Base-by-base conservation (phyloP, 2,888 invertebrate genomes). In the Tryphoninae sp. region DNA sequence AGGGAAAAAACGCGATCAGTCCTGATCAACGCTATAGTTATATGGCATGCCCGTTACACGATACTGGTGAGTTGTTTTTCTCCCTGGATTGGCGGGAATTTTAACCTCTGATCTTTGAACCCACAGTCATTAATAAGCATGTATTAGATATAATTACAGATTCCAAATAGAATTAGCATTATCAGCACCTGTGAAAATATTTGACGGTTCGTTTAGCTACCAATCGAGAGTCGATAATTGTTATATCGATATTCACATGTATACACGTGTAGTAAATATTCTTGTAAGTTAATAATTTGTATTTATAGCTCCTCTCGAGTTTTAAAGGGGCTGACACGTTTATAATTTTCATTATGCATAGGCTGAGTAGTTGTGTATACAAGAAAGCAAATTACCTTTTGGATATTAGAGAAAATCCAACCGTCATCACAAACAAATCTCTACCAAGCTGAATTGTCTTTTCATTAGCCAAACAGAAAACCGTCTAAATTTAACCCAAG, bases 41-140 rank as follows among this genome's bases (percentile, higher is more conserved):
- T 78, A 89, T 89, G 87, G 91, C 91, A 2, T 91, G 91, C 73
- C 91, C 91, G 19, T 76, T 90, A 2, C 87, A 90, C 79, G 90
- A 90, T 53, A 86, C 87, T 23, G 88, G 90, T 90, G 74, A 89
- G 90, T 85, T 26, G 11, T 16, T 11, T 2, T 64, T 71, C 11
- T 59, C 16, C 9, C 9, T 13, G 22, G 23, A n/a, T 55, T 61
- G 42, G n/a, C 23, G 55, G 11, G 49, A 26, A 49, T 76, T 19
- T 13, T 23, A 33, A 33, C 4, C 33, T 33, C 33, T 26, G 22
- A 23, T 64, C 11, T n/a, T 64, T 64, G 16, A 26, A 26, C 26
- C 22, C 11, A 59, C 19, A 23, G 59, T 16, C 19, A 8, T 64
- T 64, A 13, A 4, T 26, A 72, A 16, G 26, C 19, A 64, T 64